Base-by-base conservation (phyloP, 2,888 invertebrate species). In the Folsomia candida region DNA sequence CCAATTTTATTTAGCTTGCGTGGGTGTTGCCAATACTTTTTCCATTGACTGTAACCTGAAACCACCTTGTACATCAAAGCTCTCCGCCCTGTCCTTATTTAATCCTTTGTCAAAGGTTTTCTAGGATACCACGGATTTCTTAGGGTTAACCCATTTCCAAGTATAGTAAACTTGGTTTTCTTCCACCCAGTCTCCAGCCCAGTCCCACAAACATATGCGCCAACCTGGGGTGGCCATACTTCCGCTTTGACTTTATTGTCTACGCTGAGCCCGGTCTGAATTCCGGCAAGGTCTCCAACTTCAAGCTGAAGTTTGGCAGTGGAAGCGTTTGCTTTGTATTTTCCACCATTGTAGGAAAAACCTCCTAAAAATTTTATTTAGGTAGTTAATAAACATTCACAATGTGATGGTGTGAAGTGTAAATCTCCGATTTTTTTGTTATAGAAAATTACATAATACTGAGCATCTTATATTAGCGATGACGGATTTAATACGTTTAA, bases 401-500 rank as follows among this genome's bases (percentile, higher is more conserved):
- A n/a, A n/a, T n/a, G n/a, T n/a, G n/a, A n/a, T n/a, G n/a, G n/a
- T n/a, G n/a, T n/a, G n/a, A n/a, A n/a, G n/a, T n/a, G n/a, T n/a
- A n/a, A n/a, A n/a, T n/a, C n/a, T n/a, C n/a, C n/a, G n/a, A n/a
- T n/a, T n/a, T n/a, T 72, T 67, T 37, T 69, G 72, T 0, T 69
- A n/a, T n/a, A n/a, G n/a, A n/a, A n/a, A n/a, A n/a, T n/a, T n/a
- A n/a, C n/a, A n/a, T n/a, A n/a, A n/a, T 1, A 69, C 72, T 1
- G 69, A 72, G 28, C 61, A 47, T 27, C 67, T 69, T 2, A 66
- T 69, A 65, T 4, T 67, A 24, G 69, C 67, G 0, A 20, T 66
- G 4, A 69, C 62, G 20, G 69, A 72, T 20, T 66, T 24, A n/a
- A 51, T 69, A 3, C 2, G 51, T 22, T 18, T 27, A 26, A 37